Evolutionary conservation across 2,113 vertebrate genomes (phyloP).

Genomic region (Sardina pilchardus): DNA sequence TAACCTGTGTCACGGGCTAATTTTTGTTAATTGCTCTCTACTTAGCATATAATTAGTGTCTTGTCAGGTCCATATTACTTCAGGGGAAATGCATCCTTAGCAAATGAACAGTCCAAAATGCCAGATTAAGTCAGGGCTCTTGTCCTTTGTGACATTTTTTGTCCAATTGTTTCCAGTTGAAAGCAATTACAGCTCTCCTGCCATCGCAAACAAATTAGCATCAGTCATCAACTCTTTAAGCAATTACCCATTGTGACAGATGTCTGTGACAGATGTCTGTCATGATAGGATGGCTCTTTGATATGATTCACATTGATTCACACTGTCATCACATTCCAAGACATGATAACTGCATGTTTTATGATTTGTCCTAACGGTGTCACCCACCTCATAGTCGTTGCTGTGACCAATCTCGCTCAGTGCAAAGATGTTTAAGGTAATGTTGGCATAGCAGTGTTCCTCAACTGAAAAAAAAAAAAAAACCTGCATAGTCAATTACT

Average conservation of each 20-base stretch:
- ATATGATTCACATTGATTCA: background rate
- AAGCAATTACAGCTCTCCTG: background rate
- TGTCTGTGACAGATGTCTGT: background rate
- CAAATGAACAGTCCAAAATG: background rate
- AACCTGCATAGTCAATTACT: no score
- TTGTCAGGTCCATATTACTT: background rate
- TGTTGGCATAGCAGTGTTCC: background rate
- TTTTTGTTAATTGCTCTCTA: background rate
- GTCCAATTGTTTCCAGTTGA: no score
- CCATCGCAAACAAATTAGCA: background rate
- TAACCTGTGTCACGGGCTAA: background rate
- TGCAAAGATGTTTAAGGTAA: background rate
- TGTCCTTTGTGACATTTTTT: background rate
- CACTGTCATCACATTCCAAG: background rate
- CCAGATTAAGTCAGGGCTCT: background rate
- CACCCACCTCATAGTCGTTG: background rate
- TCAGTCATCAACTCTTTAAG: background rate
- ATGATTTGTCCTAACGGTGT: background rate
- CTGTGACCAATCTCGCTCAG: no score
- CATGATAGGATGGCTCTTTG: background rate
- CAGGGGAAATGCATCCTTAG: background rate
- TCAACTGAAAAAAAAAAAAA: background rate
- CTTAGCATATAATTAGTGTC: background rate
- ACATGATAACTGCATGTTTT: background rate
- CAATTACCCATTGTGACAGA: background rate